These are phyloP conservation scores for Enteromius trimaculatus DNA, from an alignment of 2,797 vertebrate species.

Conservation along the genomic window DNA sequence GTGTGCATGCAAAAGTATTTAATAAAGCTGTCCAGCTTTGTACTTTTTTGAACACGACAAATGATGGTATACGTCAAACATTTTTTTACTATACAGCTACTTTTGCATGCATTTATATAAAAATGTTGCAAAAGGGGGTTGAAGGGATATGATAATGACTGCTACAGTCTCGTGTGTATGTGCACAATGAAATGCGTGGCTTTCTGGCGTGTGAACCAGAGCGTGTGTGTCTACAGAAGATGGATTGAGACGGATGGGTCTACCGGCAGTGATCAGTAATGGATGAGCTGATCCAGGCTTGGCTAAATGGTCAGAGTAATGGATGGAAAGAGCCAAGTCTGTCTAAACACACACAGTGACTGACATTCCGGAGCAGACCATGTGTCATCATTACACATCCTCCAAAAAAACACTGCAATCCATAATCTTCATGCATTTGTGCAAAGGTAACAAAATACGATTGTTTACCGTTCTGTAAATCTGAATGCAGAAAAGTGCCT, in stretches of 20 bases:
- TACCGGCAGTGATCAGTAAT: conserved; percentile 37
- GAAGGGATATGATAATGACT: not conserved
- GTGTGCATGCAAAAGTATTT: not conserved
- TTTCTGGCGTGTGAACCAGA: not conserved
- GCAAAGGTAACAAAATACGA: not conserved
- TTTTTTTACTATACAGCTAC: no score
- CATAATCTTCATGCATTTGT: conserved; percentile 6
- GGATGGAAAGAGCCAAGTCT: conserved; percentile 21
- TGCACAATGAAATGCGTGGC: not conserved
- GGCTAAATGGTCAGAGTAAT: conserved; percentile 35
- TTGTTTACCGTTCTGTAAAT: not conserved
- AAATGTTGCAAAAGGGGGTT: not conserved
- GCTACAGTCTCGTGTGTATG: not conserved
- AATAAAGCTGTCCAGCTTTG: no score
- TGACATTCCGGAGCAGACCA: conserved; percentile 28
- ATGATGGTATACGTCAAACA: not conserved
- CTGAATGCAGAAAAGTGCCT: not conserved
- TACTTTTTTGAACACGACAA: not conserved
- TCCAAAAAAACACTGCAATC: not conserved
- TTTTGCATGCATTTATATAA: not conserved
- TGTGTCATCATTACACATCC: conserved; percentile 13
- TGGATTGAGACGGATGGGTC: conserved; percentile 43
- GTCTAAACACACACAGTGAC: not conserved
- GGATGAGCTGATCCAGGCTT: conserved; percentile 19
- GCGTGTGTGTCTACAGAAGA: conserved; percentile 30